Evolutionary conservation across 1,140 invertebrate species (phyloP).

Genomic region (Camponotus pennsylvanicus): DNA sequence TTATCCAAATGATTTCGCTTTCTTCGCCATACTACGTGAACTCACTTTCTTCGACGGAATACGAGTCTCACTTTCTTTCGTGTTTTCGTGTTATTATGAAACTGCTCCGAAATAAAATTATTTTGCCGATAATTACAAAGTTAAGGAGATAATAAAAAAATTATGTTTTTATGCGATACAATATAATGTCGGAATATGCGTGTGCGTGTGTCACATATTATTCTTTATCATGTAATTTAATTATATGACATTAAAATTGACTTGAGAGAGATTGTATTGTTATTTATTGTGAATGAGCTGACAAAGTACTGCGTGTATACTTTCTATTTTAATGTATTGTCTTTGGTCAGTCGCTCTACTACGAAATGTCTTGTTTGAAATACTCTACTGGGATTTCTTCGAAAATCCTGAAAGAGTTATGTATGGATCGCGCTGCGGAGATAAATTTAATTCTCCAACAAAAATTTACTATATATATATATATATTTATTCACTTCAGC

Average conservation of each 20-base stretch:
- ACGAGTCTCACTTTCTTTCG: conserved; percentile 62
- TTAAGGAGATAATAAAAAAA: conserved; percentile 4
- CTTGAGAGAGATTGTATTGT: neutral
- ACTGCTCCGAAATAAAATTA: neutral
- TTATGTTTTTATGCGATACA: neutral
- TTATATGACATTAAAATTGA: neutral
- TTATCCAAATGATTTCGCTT: conserved; percentile 34
- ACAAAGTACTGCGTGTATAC: neutral
- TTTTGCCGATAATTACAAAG: neutral
- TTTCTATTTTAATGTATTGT: conserved; percentile 22
- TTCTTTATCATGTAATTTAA: neutral
- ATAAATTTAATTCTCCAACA: neutral
- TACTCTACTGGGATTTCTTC: neutral
- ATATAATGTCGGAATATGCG: neutral
- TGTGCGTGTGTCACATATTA: neutral
- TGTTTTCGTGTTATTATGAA: conserved; percentile 34
- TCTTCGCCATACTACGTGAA: neutral
- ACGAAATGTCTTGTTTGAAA: conserved; percentile 2
- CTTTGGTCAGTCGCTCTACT: neutral
- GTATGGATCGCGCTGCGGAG: neutral
- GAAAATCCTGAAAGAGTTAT: neutral
- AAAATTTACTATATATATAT: neutral
- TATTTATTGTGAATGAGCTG: neutral
- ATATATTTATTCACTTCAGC: too few relatives aligned
- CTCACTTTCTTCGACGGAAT: conserved; percentile 52